phyloP scores from a whole-genome alignment of 2,888 invertebrate genomes.

The Melanotus villosus region DNA sequence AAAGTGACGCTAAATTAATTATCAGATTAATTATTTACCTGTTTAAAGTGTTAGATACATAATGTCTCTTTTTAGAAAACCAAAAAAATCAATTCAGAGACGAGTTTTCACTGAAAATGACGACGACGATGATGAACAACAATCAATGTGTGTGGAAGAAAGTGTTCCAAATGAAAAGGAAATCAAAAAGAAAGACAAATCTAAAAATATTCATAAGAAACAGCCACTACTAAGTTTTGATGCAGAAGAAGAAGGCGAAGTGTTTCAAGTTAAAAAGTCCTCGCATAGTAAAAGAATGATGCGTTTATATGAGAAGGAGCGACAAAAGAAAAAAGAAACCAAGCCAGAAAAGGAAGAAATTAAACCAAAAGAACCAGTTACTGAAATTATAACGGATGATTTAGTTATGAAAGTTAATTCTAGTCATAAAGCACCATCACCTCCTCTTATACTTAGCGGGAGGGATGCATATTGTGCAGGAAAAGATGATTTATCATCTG shows the following conservation, averaged over 20 bases:
- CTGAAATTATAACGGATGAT: slow-evolving; percentile 80
- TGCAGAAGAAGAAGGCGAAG: slow-evolving; percentile 85
- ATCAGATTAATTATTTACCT: no score
- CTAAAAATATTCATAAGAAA: slow-evolving; percentile 64
- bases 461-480: slow-evolving; percentile 86
- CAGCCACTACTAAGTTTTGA: slow-evolving; percentile 86
- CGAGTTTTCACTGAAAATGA: slow-evolving; percentile 80
- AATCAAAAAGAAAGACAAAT: slow-evolving; percentile 57
- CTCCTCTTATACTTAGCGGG: slow-evolving; percentile 78
- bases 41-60: no score
- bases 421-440: slow-evolving; percentile 63
- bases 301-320: slow-evolving; percentile 86
- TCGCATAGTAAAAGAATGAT: slow-evolving; percentile 92
- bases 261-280: slow-evolving; percentile 96
- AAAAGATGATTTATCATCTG: slow-evolving; percentile 76
- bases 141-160: slow-evolving; percentile 66
- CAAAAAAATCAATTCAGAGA: slow-evolving; percentile 86
- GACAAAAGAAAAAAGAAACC: slow-evolving; percentile 73
- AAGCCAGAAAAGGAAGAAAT: slow-evolving; percentile 61
- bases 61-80: slow-evolving; percentile 91
- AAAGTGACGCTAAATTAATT: no score
- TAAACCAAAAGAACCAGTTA: slow-evolving; percentile 71
- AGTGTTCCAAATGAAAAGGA: slow-evolving; percentile 56
- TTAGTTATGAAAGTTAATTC: slow-evolving; percentile 73
- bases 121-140: slow-evolving; percentile 78